A percentile compares a stretch with the other conserved stretches of the same genome.
These are phyloP conservation scores for Ceratosolen solmsi DNA, from an alignment of 1,140 invertebrate genomes.

Conservation along the genomic window DNA sequence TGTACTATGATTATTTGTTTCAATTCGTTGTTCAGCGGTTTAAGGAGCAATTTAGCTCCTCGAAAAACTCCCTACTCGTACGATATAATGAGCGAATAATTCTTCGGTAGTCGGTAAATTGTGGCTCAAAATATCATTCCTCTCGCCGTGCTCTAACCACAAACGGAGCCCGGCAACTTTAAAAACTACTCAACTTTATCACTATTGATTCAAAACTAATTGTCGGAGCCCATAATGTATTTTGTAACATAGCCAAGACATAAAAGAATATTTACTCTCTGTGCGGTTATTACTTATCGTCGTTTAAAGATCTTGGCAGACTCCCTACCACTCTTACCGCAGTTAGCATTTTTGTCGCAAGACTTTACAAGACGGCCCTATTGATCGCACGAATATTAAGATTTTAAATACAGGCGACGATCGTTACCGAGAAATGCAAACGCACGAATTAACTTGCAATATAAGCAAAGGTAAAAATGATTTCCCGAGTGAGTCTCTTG, in stretches of 20 bases:
- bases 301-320: background rate
- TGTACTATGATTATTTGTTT: no score
- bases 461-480: background rate
- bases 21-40: no score
- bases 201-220: background rate
- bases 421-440: background rate
- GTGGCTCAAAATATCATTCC: background rate
- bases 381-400: no score
- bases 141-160: background rate
- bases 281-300: background rate
- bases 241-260: no score
- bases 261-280: background rate
- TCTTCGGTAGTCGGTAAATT: background rate
- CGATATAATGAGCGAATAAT: no score
- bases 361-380: background rate
- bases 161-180: background rate
- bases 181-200: background rate
- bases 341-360: background rate
- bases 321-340: background rate
- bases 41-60: no score
- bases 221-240: background rate
- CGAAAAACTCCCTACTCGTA: no score
- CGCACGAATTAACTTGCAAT: background rate
- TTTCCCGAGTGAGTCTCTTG: background rate
- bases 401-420: no score